Evolutionary conservation across 2,797 vertebrate genomes (phyloP).

Genomic region (Threskiornis aethiopicus): DNA sequence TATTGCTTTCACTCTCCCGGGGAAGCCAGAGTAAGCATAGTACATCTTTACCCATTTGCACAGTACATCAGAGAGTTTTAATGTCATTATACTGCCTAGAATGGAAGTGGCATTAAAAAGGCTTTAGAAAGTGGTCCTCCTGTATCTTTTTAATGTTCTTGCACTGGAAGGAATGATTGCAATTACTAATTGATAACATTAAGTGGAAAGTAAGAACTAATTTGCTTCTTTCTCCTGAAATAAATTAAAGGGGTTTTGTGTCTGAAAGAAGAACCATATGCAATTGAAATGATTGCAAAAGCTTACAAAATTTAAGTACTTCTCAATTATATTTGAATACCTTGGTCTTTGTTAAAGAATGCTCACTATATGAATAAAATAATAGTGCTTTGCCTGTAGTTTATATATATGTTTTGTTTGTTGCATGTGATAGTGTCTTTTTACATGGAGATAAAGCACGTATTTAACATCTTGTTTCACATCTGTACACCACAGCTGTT

Average conservation of each 20-base stretch:
- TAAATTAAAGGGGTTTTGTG: neutral
- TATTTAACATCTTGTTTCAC: conserved; percentile 49
- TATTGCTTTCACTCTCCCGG: conserved; percentile 43
- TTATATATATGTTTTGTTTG: neutral
- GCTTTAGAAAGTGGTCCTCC: conserved; percentile 23
- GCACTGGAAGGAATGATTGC: neutral
- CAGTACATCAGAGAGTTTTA: conserved; percentile 52
- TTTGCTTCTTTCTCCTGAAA: conserved; percentile 11
- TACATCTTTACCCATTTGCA: conserved; percentile 59
- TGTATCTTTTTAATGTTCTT: conserved; percentile 33
- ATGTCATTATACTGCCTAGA: neutral
- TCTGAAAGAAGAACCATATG: neutral
- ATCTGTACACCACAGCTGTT: neutral
- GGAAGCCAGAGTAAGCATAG: conserved; percentile 22
- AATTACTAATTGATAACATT: conserved; percentile 24
- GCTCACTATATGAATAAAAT: neutral
- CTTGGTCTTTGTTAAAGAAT: neutral
- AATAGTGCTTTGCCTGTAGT: neutral
- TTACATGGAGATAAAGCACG: neutral
- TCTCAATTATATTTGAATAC: conserved; percentile 9
- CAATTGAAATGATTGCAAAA: neutral
- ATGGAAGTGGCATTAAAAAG: conserved; percentile 13
- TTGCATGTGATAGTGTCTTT: neutral
- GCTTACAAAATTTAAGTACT: conserved; percentile 1
- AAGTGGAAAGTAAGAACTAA: neutral